These are phyloP conservation scores for Coremacera marginata DNA, from an alignment of 2,888 invertebrate genomes.

Conservation along the genomic window DNA sequence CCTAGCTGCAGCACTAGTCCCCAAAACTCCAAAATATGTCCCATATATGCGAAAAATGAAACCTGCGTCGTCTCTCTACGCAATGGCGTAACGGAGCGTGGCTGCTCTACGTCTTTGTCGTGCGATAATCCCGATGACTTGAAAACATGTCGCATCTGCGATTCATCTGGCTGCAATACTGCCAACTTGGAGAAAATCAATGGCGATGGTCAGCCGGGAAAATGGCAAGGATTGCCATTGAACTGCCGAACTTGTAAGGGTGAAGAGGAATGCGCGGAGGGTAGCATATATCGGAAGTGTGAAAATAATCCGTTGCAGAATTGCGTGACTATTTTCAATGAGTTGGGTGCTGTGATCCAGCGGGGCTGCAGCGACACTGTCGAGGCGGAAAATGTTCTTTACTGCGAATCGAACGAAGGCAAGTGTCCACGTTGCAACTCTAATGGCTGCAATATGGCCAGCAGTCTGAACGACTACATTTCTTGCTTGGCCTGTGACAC, in stretches of 20 bases:
- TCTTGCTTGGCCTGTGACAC: constrained; percentile 61
- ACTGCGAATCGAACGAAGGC: constrained; percentile 53
- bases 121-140: constrained; percentile 56
- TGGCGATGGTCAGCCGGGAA: constrained; percentile 59
- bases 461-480: constrained; percentile 53
- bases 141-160: constrained; percentile 57
- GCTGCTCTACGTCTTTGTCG: constrained; percentile 57
- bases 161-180: constrained; percentile 56
- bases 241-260: constrained; percentile 56
- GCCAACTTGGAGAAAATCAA: constrained; percentile 51
- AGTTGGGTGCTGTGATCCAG: constrained; percentile 51
- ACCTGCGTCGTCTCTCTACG: constrained; percentile 56
- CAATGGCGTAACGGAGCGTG: constrained; percentile 58
- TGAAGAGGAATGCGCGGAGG: constrained; percentile 44
- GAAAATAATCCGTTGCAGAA: constrained; percentile 53
- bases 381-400: constrained; percentile 41
- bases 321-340: constrained; percentile 61
- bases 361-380: constrained; percentile 59
- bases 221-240: constrained; percentile 62
- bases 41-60: constrained; percentile 55
- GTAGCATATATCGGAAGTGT: constrained; percentile 49
- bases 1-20: constrained; percentile 54
- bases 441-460: constrained; percentile 62
- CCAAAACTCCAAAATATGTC: constrained; percentile 55
- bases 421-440: constrained; percentile 63